These are phyloP conservation scores for Oreochromis niloticus DNA, from an alignment of 2,113 vertebrate species.

Conservation along the genomic window DNA sequence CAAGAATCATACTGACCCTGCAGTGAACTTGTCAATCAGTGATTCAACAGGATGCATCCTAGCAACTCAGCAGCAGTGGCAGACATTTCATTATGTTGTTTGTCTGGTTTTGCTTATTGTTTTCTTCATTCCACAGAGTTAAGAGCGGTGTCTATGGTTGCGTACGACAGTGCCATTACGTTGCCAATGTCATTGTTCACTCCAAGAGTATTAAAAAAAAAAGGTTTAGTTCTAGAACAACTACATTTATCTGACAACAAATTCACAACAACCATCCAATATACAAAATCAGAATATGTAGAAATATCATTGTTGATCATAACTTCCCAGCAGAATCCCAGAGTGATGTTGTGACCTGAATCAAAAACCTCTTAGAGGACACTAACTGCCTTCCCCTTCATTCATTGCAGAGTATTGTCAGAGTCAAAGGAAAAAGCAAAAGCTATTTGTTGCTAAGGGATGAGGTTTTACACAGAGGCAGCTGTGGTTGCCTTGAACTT, in stretches of 20 bases:
- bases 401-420: conserved; percentile 43
- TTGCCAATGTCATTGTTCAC: neutral
- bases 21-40: conserved; percentile 34
- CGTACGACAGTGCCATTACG: conserved; percentile 9
- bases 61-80: conserved; percentile 8
- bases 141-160: conserved; percentile 25
- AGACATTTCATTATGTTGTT: conserved; percentile 44
- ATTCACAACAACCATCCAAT: neutral
- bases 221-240: neutral
- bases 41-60: conserved; percentile 34
- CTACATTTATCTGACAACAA: neutral
- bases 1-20: conserved; percentile 10
- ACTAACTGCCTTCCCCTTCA: conserved; percentile 8
- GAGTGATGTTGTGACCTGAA: neutral
- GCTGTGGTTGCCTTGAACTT: conserved; percentile 6
- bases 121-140: conserved; percentile 50
- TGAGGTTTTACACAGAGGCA: neutral
- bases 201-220: neutral
- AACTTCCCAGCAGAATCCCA: neutral
- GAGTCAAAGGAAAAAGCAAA: neutral
- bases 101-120: conserved; percentile 41
- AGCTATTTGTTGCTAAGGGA: conserved; percentile 69
- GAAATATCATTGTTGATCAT: neutral
- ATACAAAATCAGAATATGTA: neutral
- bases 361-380: neutral